Conservation (phyloP, 2,113 vertebrate genomes). For the Falcunculus frontatus region DNA sequence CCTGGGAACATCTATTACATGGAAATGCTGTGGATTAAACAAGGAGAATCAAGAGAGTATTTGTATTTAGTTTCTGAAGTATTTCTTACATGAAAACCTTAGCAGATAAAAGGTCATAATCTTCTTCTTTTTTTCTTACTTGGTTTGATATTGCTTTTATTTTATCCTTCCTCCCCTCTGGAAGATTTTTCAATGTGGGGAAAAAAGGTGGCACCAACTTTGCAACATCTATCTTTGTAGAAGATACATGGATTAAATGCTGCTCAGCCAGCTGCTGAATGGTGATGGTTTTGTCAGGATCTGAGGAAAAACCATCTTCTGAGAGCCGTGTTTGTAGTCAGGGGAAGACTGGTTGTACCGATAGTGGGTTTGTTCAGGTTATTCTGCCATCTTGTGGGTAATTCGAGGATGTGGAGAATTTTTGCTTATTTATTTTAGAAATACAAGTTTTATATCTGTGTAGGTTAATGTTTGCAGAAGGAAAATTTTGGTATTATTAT, state of each 20-base stretch:
- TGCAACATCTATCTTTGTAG: not conserved
- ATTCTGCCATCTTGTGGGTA: constrained; percentile 47
- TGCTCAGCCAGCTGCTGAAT: not conserved
- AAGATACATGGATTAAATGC: not conserved
- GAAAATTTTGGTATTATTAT: not conserved
- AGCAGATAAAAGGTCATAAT: not conserved
- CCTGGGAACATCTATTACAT: not conserved
- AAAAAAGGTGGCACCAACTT: fast-evolving
- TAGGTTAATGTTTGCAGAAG: not conserved
- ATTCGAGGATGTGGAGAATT: not conserved
- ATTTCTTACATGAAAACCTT: not conserved
- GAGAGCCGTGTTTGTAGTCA: not conserved
- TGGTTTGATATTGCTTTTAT: not conserved
- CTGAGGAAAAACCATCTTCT: not conserved
- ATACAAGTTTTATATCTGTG: fast-evolving
- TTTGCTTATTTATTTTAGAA: not conserved
- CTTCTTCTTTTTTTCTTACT: not conserved
- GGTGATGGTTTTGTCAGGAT: not conserved
- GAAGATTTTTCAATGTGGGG: not conserved
- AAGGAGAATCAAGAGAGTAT: not conserved
- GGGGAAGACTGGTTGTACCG: no score
- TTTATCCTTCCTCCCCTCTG: fast-evolving
- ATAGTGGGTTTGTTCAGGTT: not conserved
- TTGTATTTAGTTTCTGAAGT: not conserved
- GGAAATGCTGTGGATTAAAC: not conserved